phyloP scores from a whole-genome alignment of 2,888 invertebrate genomes.

The Calliphora vomitoria region DNA sequence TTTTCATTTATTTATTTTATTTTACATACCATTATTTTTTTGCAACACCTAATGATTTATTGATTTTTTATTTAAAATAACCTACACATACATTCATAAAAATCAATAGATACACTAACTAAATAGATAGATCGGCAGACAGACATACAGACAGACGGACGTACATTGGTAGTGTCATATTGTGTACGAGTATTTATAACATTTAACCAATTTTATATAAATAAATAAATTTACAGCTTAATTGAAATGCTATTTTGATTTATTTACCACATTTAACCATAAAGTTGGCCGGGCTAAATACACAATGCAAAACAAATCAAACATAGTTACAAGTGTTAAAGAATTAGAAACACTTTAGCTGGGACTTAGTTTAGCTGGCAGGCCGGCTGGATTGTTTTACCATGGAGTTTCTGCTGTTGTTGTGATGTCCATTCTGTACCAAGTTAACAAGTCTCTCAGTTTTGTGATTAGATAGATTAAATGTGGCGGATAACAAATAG shows the following conservation, averaged over 20 bases:
- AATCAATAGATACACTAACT: constrained; percentile 36
- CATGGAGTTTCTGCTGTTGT: neutral
- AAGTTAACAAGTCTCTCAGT: constrained; percentile 63
- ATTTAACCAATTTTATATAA: constrained; percentile 72
- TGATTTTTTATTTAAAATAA: constrained; percentile 69
- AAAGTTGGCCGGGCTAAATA: constrained; percentile 73
- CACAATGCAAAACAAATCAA: neutral
- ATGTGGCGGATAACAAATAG: constrained; percentile 71
- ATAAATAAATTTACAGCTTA: constrained; percentile 76
- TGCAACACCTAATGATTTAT: constrained; percentile 71
- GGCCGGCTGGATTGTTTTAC: constrained; percentile 21
- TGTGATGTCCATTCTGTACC: constrained; percentile 50
- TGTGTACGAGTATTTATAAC: constrained; percentile 67
- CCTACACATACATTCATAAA: constrained; percentile 42
- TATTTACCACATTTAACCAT: constrained; percentile 73
- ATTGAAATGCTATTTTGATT: constrained; percentile 77
- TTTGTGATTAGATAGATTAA: constrained; percentile 70
- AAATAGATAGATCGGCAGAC: constrained; percentile 17
- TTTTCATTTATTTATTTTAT: constrained; percentile 48
- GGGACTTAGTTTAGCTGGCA: constrained; percentile 62
- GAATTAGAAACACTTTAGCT: constrained; percentile 65
- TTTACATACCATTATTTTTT: constrained; percentile 53
- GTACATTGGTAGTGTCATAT: constrained; percentile 35
- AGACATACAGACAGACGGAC: constrained; percentile 23
- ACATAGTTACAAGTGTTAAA: constrained; percentile 16